Base-by-base conservation (phyloP, 2,113 vertebrate genomes). In the Caracal caracal region DNA sequence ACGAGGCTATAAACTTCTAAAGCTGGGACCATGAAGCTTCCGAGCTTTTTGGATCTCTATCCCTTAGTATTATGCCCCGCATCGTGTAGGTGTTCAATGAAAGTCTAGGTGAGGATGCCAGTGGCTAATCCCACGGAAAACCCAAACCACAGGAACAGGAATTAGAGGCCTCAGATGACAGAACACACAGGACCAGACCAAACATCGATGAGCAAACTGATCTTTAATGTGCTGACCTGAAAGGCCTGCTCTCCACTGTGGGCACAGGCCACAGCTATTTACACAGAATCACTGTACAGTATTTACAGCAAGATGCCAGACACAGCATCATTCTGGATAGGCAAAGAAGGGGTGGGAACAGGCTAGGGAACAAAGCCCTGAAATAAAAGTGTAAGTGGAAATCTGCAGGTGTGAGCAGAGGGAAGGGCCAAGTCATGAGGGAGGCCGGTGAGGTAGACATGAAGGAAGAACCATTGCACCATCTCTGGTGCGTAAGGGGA, bases 141-240 rank as follows among this genome's bases (percentile, higher is more conserved):
- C 26, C 66, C 53, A 90, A 94, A 84, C 49, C 66, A 81, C 0
- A 71, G 56, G 70, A 68, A 84, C n/a, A 73, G 65, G 47, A 96
- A 76, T 20, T 76, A 71, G 15, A 65, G 26, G 51, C 19, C 47
- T 92, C 76, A 56, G 59, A 61, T 53, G 56, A 91, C 68, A 86
- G 73, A 97, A 83, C 79, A 83, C 51, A 84, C 35, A 47, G 59
- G 65, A 93, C 49, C 70, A 97, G 83, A 96, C 91, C 83, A 93
- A 93, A 85, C 22, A 73, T 11, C 11, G n/a, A 51, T 35, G 79
- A 96, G 90, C 56, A 95, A 97, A 97, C 5, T 17, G 47, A 95
- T 88, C 86, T 98, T 98, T 98, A 98, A 97, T 98, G 37, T 92
- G 89, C 37, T 95, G 75, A 83, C 82, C 70, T 81, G 37, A 70